Conservation (phyloP, 2,888 invertebrate species). For the Drosophila barbarae region DNA sequence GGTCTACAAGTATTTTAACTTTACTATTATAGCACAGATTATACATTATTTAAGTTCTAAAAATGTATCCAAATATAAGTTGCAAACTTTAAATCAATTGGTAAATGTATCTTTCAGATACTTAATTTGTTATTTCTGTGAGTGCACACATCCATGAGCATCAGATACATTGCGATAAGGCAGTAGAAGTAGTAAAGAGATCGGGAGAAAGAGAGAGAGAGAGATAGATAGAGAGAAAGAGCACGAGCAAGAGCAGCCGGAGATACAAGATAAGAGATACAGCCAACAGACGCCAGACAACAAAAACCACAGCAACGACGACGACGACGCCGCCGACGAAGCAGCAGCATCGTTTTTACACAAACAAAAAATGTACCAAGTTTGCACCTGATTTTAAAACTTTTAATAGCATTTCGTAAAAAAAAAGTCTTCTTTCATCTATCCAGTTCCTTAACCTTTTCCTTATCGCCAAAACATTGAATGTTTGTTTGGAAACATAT, state of each 20-base stretch:
- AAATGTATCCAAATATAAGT: no score
- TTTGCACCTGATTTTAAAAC: background rate
- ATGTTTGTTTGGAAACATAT: no score
- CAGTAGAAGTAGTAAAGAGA: conserved; percentile 33
- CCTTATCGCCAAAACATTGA: background rate
- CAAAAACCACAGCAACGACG: conserved; percentile 26
- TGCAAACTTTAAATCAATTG: no score
- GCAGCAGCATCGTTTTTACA: conserved; percentile 43
- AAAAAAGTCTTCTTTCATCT: background rate
- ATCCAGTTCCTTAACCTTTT: background rate
- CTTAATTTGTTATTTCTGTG: background rate
- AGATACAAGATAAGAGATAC: conserved; percentile 45
- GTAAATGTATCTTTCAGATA: no score
- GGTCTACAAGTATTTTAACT: no score
- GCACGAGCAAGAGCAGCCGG: conserved; percentile 32
- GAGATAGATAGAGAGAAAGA: conserved; percentile 45
- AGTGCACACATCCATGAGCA: conserved; percentile 19
- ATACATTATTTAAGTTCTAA: no score
- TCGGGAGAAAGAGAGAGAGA: conserved; percentile 39
- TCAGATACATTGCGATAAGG: conserved; percentile 53
- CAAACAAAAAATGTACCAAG: background rate
- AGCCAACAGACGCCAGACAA: conserved; percentile 57
- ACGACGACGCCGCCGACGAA: conserved; percentile 12
- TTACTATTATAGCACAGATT: no score
- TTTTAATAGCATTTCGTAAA: background rate